A percentile compares a stretch with the other conserved stretches of the same genome.
phyloP scores from a whole-genome alignment of 2,113 vertebrate genomes.

The Hyaena hyaena region DNA sequence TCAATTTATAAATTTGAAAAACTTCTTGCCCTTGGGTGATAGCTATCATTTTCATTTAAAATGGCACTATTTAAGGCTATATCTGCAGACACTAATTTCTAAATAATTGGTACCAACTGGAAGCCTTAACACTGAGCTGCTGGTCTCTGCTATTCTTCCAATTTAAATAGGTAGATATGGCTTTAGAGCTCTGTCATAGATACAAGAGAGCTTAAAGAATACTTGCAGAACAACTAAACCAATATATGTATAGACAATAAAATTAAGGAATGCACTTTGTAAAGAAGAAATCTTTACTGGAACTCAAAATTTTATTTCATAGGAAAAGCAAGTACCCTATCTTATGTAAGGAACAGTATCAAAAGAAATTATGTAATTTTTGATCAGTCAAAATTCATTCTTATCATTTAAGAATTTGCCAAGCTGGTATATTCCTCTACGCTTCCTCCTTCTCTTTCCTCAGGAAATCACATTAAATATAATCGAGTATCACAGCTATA shows the following conservation, averaged over 20 bases:
- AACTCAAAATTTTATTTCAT: conserved; percentile 16
- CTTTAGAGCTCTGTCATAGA: neutral
- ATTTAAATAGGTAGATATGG: neutral
- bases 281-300: neutral
- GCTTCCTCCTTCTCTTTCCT: neutral
- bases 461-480: neutral
- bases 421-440: neutral
- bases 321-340: neutral
- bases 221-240: neutral
- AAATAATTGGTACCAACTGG: neutral
- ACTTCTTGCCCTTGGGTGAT: neutral
- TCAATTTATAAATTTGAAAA: neutral
- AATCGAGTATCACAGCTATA: neutral
- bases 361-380: neutral
- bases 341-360: neutral
- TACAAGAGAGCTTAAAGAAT: neutral
- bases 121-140: neutral
- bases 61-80: neutral
- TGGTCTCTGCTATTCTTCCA: neutral
- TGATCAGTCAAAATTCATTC: neutral
- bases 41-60: neutral
- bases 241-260: neutral
- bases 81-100: neutral
- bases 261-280: neutral
- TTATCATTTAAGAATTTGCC: conserved; percentile 11